These are phyloP conservation scores for Carcina quercana DNA, from an alignment of 2,888 invertebrate species.

Conservation along the genomic window DNA sequence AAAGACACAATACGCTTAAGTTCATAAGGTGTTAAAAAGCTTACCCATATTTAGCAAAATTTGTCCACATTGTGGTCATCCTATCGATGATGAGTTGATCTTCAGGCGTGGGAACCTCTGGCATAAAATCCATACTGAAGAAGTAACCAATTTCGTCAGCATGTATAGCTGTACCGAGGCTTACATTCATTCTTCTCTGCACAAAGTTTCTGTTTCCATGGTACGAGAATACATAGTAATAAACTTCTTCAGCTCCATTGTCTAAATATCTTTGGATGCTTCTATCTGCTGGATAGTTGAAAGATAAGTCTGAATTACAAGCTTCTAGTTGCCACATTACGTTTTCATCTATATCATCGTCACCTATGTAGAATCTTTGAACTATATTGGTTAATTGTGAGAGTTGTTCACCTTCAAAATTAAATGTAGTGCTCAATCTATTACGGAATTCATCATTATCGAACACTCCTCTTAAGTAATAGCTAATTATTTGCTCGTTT, in stretches of 20 bases:
- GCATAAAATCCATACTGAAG: constrained; percentile 22
- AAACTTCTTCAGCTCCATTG: constrained; percentile 13
- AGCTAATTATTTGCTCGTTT: constrained; percentile 19
- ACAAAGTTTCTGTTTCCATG: constrained; percentile 28
- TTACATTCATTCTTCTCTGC: constrained; percentile 21
- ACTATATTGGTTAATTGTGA: constrained; percentile 5
- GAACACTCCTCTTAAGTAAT: background rate
- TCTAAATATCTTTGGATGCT: constrained; percentile 14
- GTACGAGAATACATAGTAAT: constrained; percentile 19
- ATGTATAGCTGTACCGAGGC: constrained; percentile 25
- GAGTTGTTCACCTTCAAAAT: constrained; percentile 11
- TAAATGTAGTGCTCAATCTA: constrained; percentile 1
- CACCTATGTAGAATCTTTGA: constrained; percentile 3
- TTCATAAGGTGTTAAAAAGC: no score
- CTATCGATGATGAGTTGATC: constrained; percentile 28
- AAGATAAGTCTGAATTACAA: constrained; percentile 3
- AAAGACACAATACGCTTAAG: no score
- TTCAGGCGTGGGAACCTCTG: constrained; percentile 15
- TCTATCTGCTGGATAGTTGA: constrained; percentile 6
- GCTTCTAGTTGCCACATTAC: background rate
- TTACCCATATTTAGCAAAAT: constrained; percentile 30
- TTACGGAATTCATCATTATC: background rate
- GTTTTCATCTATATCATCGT: background rate
- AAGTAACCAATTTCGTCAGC: constrained; percentile 35
- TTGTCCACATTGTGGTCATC: constrained; percentile 28